Conservation (phyloP, 2,797 vertebrate genomes). For the Sandelia bainsii region DNA sequence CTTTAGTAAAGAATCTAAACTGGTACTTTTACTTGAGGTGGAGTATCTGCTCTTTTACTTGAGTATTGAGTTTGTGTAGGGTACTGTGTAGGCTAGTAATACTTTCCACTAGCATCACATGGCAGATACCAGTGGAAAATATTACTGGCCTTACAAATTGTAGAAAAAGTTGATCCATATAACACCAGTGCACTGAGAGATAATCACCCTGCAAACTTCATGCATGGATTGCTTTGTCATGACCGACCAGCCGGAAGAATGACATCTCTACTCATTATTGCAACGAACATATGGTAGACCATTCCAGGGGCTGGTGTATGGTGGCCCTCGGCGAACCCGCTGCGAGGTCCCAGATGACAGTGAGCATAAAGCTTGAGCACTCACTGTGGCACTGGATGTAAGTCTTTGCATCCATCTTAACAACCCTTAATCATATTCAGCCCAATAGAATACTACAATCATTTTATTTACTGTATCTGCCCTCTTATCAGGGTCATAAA, state of each 20-base stretch:
- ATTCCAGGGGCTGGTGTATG: constrained; percentile 47
- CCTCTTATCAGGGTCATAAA: constrained; percentile 2
- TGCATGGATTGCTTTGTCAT: constrained; percentile 71
- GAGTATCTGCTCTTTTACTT: no score
- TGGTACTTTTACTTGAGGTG: no score
- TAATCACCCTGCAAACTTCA: constrained; percentile 73
- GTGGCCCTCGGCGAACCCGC: constrained; percentile 44
- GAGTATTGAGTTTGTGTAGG: no score
- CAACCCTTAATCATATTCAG: constrained; percentile 21
- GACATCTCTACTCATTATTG: constrained; percentile 75
- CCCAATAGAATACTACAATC: neutral
- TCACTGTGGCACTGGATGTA: constrained; percentile 1
- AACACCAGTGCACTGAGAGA: constrained; percentile 42
- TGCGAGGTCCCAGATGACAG: constrained; percentile 33
- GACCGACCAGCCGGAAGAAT: constrained; percentile 65
- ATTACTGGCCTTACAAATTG: constrained; percentile 16
- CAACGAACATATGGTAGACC: constrained; percentile 72
- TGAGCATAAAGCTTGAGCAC: constrained; percentile 11
- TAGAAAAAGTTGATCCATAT: constrained; percentile 34
- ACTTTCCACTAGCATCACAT: no score
- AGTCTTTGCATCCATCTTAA: constrained; percentile 30
- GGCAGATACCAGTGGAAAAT: constrained; percentile 6
- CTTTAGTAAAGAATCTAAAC: no score
- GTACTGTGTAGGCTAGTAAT: no score
- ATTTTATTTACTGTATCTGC: constrained; percentile 3